These are phyloP conservation scores for Apostichopus japonicus DNA, from an alignment of 35 echinoderm and acorn worm species.

Conservation along the genomic window DNA sequence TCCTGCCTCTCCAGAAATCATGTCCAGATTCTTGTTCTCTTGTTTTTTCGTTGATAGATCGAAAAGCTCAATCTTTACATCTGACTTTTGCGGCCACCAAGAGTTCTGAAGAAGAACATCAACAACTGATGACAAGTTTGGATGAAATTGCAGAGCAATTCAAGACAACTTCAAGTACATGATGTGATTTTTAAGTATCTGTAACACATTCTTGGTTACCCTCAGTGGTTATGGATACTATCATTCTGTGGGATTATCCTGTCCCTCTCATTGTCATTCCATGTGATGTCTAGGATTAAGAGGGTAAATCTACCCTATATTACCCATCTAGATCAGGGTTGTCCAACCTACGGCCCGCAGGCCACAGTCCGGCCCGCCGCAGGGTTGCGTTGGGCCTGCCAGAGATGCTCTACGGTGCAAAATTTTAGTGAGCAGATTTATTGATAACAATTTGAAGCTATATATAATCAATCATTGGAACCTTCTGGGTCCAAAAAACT, in stretches of 20 bases:
- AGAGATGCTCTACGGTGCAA: too few species aligned
- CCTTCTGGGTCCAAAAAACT: too few species aligned
- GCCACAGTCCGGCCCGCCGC: too few species aligned
- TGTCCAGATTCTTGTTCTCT: not conserved
- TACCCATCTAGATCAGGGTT: too few species aligned
- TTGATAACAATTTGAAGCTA: too few species aligned
- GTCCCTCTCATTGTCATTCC: not conserved
- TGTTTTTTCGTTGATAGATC: slow-evolving; percentile 67
- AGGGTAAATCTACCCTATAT: not conserved
- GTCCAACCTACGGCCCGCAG: too few species aligned
- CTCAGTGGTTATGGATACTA: not conserved
- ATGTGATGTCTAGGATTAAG: not conserved
- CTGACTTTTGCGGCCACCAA: slow-evolving; percentile 62
- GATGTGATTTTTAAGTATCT: not conserved
- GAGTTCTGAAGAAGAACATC: slow-evolving; percentile 54
- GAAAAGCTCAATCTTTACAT: slow-evolving; percentile 66
- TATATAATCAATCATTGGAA: too few species aligned
- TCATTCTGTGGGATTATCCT: not conserved
- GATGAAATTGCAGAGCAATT: slow-evolving; percentile 73
- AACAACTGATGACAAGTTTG: slow-evolving; percentile 72
- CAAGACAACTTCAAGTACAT: not conserved
- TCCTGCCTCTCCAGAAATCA: not conserved
- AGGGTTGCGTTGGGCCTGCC: not conserved
- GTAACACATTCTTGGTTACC: not conserved
- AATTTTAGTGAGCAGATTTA: too few species aligned